Conservation (phyloP, 2,113 vertebrate species). For the Pao palembangensis region DNA sequence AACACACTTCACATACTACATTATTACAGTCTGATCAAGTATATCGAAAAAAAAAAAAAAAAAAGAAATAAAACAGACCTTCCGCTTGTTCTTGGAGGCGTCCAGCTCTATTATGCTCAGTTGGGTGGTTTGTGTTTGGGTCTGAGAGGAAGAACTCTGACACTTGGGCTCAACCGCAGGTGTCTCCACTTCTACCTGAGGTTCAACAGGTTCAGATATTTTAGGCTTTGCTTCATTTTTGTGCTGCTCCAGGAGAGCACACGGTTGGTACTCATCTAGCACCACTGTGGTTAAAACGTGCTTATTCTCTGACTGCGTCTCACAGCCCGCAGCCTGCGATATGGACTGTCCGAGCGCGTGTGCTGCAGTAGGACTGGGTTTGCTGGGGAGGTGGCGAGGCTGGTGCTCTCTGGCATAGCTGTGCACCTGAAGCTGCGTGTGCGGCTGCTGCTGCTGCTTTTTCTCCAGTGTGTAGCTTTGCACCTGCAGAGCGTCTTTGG, state of each 20-base stretch:
- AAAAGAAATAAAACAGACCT: slow-evolving; percentile 41
- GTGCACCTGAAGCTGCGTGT: slow-evolving; percentile 58
- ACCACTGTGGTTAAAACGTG: slow-evolving; percentile 5
- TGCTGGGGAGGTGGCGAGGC: slow-evolving; percentile 46
- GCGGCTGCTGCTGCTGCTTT: slow-evolving; percentile 47
- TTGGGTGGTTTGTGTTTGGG: slow-evolving; percentile 7
- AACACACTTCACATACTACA: background rate
- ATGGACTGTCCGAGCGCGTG: slow-evolving; percentile 13
- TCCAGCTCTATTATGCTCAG: background rate
- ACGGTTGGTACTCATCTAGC: slow-evolving; percentile 3
- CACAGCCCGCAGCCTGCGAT: background rate
- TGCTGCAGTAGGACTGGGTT: slow-evolving; percentile 5
- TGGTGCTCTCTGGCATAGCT: slow-evolving; percentile 67
- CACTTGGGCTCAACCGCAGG: slow-evolving; percentile 6
- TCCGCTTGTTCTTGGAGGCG: slow-evolving; percentile 30
- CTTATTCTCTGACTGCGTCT: slow-evolving; percentile 13
- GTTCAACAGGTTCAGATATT: background rate
- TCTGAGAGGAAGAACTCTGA: background rate
- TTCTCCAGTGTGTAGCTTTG: slow-evolving; percentile 79
- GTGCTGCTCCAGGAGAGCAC: slow-evolving; percentile 2
- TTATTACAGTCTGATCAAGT: background rate
- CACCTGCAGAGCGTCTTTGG: slow-evolving; percentile 80
- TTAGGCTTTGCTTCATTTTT: slow-evolving; percentile 16
- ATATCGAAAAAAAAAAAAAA: background rate
- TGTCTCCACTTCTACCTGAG: slow-evolving; percentile 3